phyloP scores from a whole-genome alignment of 2,797 vertebrate genomes.

The Hydrophis major region DNA sequence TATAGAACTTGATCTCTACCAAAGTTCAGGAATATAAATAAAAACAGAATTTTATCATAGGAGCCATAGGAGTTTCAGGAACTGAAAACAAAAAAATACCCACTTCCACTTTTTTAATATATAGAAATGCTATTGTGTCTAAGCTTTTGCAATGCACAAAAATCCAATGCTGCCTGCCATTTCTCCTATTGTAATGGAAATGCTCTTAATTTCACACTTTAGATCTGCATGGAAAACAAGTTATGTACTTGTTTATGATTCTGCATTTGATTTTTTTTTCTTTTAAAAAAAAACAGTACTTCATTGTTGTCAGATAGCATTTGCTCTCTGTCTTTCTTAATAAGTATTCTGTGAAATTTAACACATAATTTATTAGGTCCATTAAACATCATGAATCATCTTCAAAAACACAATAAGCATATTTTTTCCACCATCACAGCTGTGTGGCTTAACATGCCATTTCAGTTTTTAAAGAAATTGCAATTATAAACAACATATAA shows the following conservation, averaged over 20 bases:
- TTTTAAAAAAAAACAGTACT: not conserved
- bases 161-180: not conserved
- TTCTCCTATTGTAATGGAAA: not conserved
- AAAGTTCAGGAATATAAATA: not conserved
- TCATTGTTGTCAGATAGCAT: not conserved
- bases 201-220: not conserved
- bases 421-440: conserved; percentile 9
- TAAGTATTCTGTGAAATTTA: conserved; percentile 11
- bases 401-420: conserved; percentile 5
- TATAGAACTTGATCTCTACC: not conserved
- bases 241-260: not conserved
- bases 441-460: not conserved
- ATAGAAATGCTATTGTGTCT: not conserved
- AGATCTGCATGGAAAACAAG: not conserved
- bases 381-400: conserved; percentile 26
- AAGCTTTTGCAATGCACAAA: not conserved
- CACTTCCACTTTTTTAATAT: not conserved
- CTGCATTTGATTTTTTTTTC: not conserved
- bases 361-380: conserved; percentile 13
- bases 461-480: conserved; percentile 6
- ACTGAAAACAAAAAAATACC: not conserved
- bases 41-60: not conserved
- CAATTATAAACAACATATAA: not conserved
- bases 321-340: not conserved
- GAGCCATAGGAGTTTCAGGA: not conserved